Percentiles rank a stretch among this genome's conserved stretches.
phyloP scores from a whole-genome alignment of 1,140 invertebrate species.

The Thaumetopoea pityocampa region DNA sequence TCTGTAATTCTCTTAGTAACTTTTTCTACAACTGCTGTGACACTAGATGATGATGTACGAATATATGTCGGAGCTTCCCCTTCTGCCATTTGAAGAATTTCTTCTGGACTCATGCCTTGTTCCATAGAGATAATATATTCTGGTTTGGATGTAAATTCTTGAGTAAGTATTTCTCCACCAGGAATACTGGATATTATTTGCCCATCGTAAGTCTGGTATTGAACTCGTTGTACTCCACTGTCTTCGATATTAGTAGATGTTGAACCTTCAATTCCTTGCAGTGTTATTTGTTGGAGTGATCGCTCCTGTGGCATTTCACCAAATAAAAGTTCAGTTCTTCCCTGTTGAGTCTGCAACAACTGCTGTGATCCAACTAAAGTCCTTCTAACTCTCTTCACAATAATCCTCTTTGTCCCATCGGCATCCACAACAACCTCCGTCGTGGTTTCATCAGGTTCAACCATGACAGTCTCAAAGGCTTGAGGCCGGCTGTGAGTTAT shows the following conservation, averaged over 20 bases:
- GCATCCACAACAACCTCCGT: constrained; percentile 87
- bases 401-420: constrained; percentile 88
- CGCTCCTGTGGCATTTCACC: constrained; percentile 74
- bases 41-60: constrained; percentile 77
- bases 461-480: constrained; percentile 85
- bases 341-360: constrained; percentile 69
- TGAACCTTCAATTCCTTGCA: constrained; percentile 80
- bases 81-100: constrained; percentile 76
- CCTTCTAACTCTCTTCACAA: constrained; percentile 82
- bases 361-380: constrained; percentile 77
- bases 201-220: constrained; percentile 79
- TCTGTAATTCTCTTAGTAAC: constrained; percentile 85
- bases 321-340: constrained; percentile 39
- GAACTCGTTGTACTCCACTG: constrained; percentile 78
- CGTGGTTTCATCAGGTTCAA: constrained; percentile 86
- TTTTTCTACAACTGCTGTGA: constrained; percentile 86
- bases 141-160: constrained; percentile 80
- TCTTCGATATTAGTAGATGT: constrained; percentile 79
- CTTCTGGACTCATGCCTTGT: constrained; percentile 73
- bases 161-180: constrained; percentile 78
- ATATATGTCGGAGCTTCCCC: constrained; percentile 69
- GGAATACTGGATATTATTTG: constrained; percentile 78
- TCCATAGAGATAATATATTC: constrained; percentile 75
- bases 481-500: constrained; percentile 82
- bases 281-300: constrained; percentile 80